Evolutionary conservation across 2,113 vertebrate genomes (phyloP), one percentile per base, ranked within the genome.

Genomic region (Anarhynchus alexandrinus): DNA sequence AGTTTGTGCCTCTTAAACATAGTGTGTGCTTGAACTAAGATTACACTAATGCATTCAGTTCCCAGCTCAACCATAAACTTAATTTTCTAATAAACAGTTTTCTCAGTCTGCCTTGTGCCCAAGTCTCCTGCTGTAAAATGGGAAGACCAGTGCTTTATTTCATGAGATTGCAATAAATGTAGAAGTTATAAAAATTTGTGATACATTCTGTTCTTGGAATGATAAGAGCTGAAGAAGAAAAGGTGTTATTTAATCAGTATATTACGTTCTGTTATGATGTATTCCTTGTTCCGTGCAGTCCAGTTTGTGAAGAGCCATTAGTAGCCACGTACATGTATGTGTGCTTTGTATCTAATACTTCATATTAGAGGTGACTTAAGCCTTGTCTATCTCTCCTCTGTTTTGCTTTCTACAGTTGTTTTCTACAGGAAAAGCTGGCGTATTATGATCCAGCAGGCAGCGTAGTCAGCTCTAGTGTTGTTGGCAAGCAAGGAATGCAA

Each of bases 231-330:
- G 64, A 57, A 77, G 34, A 65, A 29, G 51, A 54, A 49, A 52
- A 76, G 18, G 11, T 27, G 30, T 67, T 77, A 22, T 15, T 66
- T 55, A 77, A 72, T 40, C 55, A 49, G 3, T 38, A 12, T 42
- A 12, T 67, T 72, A 29, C 4, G 7, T 88, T 82, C 21, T 62
- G 15, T 16, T 12, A 11, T 49, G 5, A 40, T 40, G 7, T 15
- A 57, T 47, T 36, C 45, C 19, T 52, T 0, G 0, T 47, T 85
- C 10, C 0, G 1, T 62, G 42, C 27, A 49, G 3, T 58, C 30
- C 58, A 43, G 0, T 61, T 52, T 62, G 34, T 38, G n/a, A 51
- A 57, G 52, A 88, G 36, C 69, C 13, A 3, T 80, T 64, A 64
- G 36, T 57, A 36, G 36, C 59, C 10, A 13, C 2, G 1, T 23